These are phyloP conservation scores for Panulirus ornatus DNA, from an alignment of 1,140 invertebrate genomes.

Conservation along the genomic window DNA sequence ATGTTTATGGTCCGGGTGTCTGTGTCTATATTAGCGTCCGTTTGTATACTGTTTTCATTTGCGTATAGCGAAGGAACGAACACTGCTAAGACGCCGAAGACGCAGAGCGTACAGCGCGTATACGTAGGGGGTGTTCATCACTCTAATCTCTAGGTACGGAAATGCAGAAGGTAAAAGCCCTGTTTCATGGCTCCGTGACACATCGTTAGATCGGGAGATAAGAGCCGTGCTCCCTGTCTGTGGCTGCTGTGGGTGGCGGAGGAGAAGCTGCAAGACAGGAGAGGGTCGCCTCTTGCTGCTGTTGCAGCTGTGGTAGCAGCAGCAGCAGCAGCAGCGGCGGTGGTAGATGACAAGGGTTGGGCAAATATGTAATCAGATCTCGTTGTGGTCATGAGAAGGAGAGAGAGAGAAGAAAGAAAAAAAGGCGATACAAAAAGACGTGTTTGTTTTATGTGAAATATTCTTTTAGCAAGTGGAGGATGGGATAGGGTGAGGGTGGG, in stretches of 20 bases:
- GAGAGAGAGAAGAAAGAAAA: neutral
- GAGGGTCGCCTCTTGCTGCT: neutral
- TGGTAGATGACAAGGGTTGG: neutral
- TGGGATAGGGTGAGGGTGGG: neutral
- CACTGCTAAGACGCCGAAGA: neutral
- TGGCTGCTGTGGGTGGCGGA: neutral
- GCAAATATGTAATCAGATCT: neutral
- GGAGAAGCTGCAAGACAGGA: neutral
- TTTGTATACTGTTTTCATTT: neutral
- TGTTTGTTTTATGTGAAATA: neutral
- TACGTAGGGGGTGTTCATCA: neutral
- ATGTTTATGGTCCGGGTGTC: constrained; percentile 15
- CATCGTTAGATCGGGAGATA: neutral
- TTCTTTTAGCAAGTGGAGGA: neutral
- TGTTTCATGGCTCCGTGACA: neutral
- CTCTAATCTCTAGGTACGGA: neutral
- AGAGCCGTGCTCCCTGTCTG: neutral
- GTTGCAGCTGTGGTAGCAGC: neutral
- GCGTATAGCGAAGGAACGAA: neutral
- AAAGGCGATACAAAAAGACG: neutral
- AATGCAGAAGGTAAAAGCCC: neutral
- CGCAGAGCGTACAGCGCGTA: neutral
- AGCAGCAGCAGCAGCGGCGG: too few species aligned
- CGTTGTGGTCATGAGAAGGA: neutral
- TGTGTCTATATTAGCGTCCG: constrained; percentile 1